Base-by-base conservation (phyloP, 1,140 invertebrate species). In the Spodoptera frugiperda region DNA sequence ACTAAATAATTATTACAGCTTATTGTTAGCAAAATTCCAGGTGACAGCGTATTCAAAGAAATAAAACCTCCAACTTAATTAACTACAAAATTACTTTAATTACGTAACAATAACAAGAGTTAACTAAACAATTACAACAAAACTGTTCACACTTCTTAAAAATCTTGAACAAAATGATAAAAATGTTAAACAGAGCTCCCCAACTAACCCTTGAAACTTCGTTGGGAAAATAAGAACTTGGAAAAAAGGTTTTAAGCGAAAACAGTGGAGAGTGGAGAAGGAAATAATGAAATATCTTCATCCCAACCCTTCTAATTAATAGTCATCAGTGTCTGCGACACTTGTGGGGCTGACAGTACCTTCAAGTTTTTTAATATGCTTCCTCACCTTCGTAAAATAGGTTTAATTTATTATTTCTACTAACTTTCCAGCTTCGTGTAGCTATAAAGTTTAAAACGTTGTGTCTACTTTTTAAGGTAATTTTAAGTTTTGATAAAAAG, bases 291-390 rank as follows among this genome's bases (percentile, higher is more conserved):
- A 93, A 93, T 90, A 90, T 90, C 89, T 91, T 90, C 85, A 90
- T 86, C 81, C 81, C 88, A 91, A 92, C 91, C 92, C 92, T 93
- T 93, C 90, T 93, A 93, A 93, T 93, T 93, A 93, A 93, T 93
- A 88, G 91, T 88, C 91, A 93, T 93, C 91, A 93, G 84, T 93
- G 91, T 92, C 92, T 92, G 86, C 87, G 81, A 85, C 92, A 93
- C 85, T 91, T 89, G 84, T 82, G 89, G 91, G 89, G 89, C 82
- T 88, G 91, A 89, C 89, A 91, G 86, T 86, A 87, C 88, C 91
- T 92, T 91, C 88, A 91, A 92, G 91, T 93, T 93, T 93, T 93
- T 92, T 91, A 93, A 93, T 93, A 93, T 91, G 90, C 92, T 91
- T 91, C 89, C 90, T 93, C 92, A 93, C 92, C 91, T 93, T 87